Conservation (phyloP, 1,140 invertebrate species). For the Hycleus cichorii region DNA sequence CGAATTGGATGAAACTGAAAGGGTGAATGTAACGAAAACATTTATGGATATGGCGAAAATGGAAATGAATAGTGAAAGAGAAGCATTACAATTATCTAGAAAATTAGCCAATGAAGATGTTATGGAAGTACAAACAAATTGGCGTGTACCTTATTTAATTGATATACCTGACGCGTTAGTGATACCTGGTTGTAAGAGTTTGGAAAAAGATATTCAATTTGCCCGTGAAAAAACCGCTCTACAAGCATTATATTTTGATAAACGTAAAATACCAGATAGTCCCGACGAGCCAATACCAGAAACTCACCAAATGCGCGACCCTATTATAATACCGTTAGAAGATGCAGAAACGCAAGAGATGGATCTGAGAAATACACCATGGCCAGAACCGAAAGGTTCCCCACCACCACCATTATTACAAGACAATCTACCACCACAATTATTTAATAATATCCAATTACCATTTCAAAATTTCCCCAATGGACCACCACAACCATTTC, state of each 20-base stretch:
- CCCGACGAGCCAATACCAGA: slow-evolving; percentile 80
- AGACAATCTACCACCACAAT: slow-evolving; percentile 33
- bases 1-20: slow-evolving; percentile 88
- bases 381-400: slow-evolving; percentile 72
- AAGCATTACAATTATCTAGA: slow-evolving; percentile 67
- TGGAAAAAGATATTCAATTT: slow-evolving; percentile 79
- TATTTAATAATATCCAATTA: slow-evolving; percentile 45
- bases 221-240: slow-evolving; percentile 75
- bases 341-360: slow-evolving; percentile 73
- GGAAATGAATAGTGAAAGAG: slow-evolving; percentile 77
- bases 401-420: slow-evolving; percentile 36
- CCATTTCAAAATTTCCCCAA: slow-evolving; percentile 43
- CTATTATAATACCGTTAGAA: slow-evolving; percentile 78
- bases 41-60: slow-evolving; percentile 89
- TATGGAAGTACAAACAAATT: slow-evolving; percentile 69
- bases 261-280: slow-evolving; percentile 78
- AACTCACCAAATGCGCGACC: slow-evolving; percentile 64
- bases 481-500: slow-evolving; percentile 40
- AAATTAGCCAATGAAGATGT: slow-evolving; percentile 68
- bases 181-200: slow-evolving; percentile 69
- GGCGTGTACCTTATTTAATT: slow-evolving; percentile 60
- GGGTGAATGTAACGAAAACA: slow-evolving; percentile 87
- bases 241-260: slow-evolving; percentile 78
- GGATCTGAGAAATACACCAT: slow-evolving; percentile 63
- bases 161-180: slow-evolving; percentile 57